A percentile compares a stretch with the other conserved stretches of the same genome.
These are phyloP conservation scores for Phymastichus coffea DNA, from an alignment of 1,140 invertebrate genomes.

Conservation along the genomic window DNA sequence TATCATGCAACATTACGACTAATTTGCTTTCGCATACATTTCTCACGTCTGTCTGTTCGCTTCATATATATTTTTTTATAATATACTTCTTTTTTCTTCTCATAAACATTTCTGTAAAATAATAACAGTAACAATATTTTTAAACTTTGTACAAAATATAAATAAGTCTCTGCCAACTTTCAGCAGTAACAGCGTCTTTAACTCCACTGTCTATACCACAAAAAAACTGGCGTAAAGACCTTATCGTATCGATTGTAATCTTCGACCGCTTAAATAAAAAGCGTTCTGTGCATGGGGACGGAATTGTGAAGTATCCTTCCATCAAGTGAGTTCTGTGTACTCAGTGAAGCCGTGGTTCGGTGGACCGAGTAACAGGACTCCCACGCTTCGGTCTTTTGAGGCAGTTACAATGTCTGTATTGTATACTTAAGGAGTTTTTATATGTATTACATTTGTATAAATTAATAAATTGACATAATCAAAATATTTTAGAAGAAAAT, in stretches of 20 bases:
- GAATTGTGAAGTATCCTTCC: conserved; percentile 10
- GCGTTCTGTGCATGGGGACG: conserved; percentile 6
- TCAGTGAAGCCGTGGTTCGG: conserved; percentile 60
- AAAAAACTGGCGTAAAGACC: too few species aligned
- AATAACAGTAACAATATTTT: conserved; percentile 27
- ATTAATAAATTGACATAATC: background rate
- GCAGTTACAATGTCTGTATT: conserved; percentile 57
- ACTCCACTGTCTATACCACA: background rate
- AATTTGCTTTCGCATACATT: background rate
- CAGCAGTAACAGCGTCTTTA: background rate
- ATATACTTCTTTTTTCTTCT: background rate
- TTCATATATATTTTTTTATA: background rate
- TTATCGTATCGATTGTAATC: background rate
- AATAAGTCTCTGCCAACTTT: background rate
- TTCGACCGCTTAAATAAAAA: background rate
- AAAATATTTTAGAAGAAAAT: background rate
- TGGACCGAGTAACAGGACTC: conserved; percentile 55
- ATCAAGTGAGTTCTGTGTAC: conserved; percentile 59
- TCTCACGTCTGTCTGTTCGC: background rate
- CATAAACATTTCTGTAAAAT: conserved; percentile 21
- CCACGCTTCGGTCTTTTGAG: conserved; percentile 59
- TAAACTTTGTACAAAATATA: conserved; percentile 31
- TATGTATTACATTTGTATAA: too few species aligned
- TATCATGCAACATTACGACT: background rate
- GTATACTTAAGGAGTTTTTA: conserved; percentile 31